Evolutionary conservation across 2,888 invertebrate genomes (phyloP).

Genomic region (Conchocele bisecta): DNA sequence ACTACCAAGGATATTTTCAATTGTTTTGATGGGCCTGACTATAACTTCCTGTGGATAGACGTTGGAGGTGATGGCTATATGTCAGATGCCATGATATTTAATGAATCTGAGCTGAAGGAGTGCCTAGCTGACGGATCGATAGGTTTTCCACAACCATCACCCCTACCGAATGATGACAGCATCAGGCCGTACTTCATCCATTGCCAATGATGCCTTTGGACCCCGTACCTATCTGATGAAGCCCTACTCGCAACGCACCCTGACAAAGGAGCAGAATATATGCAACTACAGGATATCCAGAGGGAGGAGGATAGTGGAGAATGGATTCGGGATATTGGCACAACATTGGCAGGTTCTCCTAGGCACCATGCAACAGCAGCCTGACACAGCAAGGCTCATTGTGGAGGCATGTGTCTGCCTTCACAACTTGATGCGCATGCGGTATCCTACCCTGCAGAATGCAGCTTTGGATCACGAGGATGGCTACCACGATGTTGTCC

Average conservation of each 20-base stretch:
- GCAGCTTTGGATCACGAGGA: slow-evolving; percentile 51
- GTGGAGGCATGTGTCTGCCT: slow-evolving; percentile 46
- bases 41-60: slow-evolving; percentile 19
- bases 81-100: slow-evolving; percentile 21
- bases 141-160: slow-evolving; percentile 10
- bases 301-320: slow-evolving; percentile 16
- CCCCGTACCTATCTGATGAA: slow-evolving; percentile 62
- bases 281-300: slow-evolving; percentile 57
- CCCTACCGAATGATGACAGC: slow-evolving; percentile 11
- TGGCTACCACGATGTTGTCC: slow-evolving; percentile 46
- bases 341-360: slow-evolving; percentile 11
- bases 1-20: slow-evolving; percentile 55
- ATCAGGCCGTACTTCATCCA: slow-evolving; percentile 4
- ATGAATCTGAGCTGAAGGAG: slow-evolving; percentile 13
- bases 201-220: slow-evolving; percentile 65
- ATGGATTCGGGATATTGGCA: slow-evolving; percentile 32
- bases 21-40: slow-evolving; percentile 52
- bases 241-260: slow-evolving; percentile 42
- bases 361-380: slow-evolving; percentile 33
- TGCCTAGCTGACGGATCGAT: slow-evolving; percentile 11
- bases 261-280: slow-evolving; percentile 56
- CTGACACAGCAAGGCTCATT: slow-evolving; percentile 25
- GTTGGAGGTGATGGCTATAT: slow-evolving; percentile 19
- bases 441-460: slow-evolving; percentile 48
- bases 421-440: slow-evolving; percentile 51